Percentiles rank a stretch among this genome's conserved stretches.
These are phyloP conservation scores for Cataglyphis altisquamis DNA, from an alignment of 2,888 invertebrate species.

Conservation along the genomic window DNA sequence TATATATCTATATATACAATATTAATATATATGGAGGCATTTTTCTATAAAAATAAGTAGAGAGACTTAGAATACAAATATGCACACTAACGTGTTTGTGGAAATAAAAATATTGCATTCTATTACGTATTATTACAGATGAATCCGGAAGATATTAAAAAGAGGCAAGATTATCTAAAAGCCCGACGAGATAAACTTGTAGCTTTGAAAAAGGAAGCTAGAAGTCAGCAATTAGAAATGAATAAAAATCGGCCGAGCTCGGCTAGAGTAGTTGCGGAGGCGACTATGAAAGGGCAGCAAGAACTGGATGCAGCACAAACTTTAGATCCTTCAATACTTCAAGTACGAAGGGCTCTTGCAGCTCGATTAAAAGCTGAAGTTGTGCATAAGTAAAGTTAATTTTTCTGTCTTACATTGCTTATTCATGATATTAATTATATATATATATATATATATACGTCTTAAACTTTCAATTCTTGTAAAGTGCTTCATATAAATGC, in stretches of 20 bases:
- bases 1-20: not conserved
- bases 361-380: conserved; percentile 95
- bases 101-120: conserved; percentile 1
- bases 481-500: conserved; percentile 28
- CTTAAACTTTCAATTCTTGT: conserved; percentile 20
- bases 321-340: conserved; percentile 88
- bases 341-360: conserved; percentile 94
- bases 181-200: conserved; percentile 96
- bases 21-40: not conserved
- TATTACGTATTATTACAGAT: conserved; percentile 56
- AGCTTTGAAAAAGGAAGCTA: conserved; percentile 94
- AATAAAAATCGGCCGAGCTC: conserved; percentile 86
- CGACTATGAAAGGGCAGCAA: conserved; percentile 82
- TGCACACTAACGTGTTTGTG: not conserved
- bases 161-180: conserved; percentile 94
- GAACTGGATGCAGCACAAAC: conserved; percentile 77
- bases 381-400: conserved; percentile 87
- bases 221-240: conserved; percentile 92
- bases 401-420: conserved; percentile 24
- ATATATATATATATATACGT: not conserved
- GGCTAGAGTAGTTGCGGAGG: conserved; percentile 81
- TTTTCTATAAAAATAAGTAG: not conserved
- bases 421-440: conserved; percentile 20
- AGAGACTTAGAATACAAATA: not conserved
- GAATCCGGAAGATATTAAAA: conserved; percentile 89